Conservation (phyloP, 2,113 vertebrate species). For the Leuciscus idus region DNA sequence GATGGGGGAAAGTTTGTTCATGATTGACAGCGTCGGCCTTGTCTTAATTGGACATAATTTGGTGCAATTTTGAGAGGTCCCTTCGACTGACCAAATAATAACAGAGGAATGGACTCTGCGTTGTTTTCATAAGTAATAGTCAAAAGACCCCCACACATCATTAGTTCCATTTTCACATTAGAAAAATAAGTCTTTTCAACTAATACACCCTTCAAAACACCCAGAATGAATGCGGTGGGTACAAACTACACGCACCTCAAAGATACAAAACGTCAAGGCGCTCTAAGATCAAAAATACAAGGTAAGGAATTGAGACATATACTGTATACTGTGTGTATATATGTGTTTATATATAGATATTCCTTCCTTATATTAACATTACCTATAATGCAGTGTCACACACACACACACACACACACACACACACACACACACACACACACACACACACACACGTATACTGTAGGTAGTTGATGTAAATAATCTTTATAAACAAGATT, state of each 20-base stretch:
- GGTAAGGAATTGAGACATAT: background rate
- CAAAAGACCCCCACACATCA: conserved; percentile 79
- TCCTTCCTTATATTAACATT: no score
- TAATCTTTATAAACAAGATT: background rate
- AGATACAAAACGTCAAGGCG: conserved; percentile 62
- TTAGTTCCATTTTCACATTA: conserved; percentile 85
- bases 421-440: no score
- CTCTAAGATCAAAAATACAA: conserved; percentile 46
- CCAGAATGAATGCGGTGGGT: conserved; percentile 67
- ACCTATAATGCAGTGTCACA: no score
- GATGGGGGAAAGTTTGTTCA: conserved; percentile 80
- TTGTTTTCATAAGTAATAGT: conserved; percentile 84
- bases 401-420: no score
- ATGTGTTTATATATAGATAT: no score
- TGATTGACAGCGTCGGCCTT: conserved; percentile 95
- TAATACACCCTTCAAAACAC: conserved; percentile 78
- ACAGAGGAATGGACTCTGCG: conserved; percentile 79
- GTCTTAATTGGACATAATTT: conserved; percentile 98
- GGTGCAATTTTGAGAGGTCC: conserved; percentile 89
- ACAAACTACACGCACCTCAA: conserved; percentile 51
- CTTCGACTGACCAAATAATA: conserved; percentile 81
- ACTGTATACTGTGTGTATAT: no score
- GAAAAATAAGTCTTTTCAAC: conserved; percentile 83
- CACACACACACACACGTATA: no score
- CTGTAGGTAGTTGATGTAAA: no score